Base-by-base conservation (phyloP, 2,888 invertebrate species). In the Agrochola lychnidis region DNA sequence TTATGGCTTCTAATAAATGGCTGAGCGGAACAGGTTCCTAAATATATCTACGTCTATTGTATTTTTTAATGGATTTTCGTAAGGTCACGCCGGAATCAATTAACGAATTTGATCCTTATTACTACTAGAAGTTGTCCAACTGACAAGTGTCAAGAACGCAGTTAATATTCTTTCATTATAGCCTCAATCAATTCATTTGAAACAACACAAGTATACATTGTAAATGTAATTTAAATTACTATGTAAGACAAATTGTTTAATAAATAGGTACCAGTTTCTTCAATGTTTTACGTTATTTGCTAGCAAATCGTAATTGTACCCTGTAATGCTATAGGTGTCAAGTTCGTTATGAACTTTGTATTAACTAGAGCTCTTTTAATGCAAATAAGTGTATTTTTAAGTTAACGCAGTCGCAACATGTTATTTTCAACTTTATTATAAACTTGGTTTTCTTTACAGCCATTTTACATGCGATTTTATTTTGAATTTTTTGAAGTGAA, bases 331-430 rank as follows among this genome's bases (percentile, higher is more conserved):
- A 72, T 42, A 66, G 40, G 78, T 69, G 40, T 86, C 78, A 53
- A 61, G 70, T 76, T 82, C n/a, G 14, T 14, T 9, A n/a, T 48
- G 51, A 74, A 73, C 81, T 84, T 82, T 82, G 85, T 45, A 71
- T n/a, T 48, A 57, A 61, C n/a, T 51, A 51, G 59, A 59, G 36
- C 61, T 57, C 9, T 30, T 71, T 40, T 59, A 63, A 12, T 69
- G 81, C 53, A n/a, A 59, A n/a, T 53, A 22, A 16, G 22, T 68
- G 7, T 3, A n/a, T 36, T 70, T 66, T 59, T 3, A 7, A 57
- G 12, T 42, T 0, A n/a, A 53, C 4, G 25, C 4, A 48, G 6
- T 36, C 2, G 30, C 45, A 16, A 9, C 59, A 59, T 30, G 19
- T 42, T 14, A 42, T 9, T 45, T 16, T 51, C 14, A n/a, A 30